Evolutionary conservation across 2,113 vertebrate species (phyloP).

Genomic region (Mus musculus): DNA sequence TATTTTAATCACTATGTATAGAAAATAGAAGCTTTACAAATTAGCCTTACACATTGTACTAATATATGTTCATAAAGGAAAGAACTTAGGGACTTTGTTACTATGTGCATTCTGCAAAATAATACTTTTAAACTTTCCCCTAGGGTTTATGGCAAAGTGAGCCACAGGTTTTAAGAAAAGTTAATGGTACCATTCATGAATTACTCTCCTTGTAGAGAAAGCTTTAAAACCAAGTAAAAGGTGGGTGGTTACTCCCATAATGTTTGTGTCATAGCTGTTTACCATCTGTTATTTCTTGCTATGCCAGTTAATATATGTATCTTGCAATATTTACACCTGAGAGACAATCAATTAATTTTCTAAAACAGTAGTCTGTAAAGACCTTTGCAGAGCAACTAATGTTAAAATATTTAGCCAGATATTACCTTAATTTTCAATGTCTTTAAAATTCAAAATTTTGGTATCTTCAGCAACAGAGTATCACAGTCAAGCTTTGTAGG

Average conservation of each 20-base stretch:
- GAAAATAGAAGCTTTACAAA: neutral
- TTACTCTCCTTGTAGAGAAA: neutral
- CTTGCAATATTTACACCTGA: neutral
- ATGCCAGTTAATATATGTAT: neutral
- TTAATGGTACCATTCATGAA: neutral
- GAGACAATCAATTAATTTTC: neutral
- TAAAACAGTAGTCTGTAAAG: neutral
- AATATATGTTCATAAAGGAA: neutral
- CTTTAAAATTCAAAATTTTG: neutral
- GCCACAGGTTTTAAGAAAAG: neutral
- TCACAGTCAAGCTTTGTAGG: neutral
- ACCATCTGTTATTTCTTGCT: neutral
- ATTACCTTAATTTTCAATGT: neutral
- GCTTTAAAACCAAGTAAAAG: neutral
- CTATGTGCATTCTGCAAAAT: neutral
- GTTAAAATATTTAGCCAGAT: neutral
- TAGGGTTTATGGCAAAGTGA: neutral
- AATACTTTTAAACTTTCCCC: neutral
- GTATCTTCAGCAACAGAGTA: neutral
- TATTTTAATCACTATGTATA: neutral
- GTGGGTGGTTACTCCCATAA: neutral
- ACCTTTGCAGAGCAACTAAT: neutral
- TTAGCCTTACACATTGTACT: neutral
- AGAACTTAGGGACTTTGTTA: neutral
- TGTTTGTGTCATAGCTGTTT: neutral